A percentile compares a stretch with the other conserved stretches of the same genome.
These are phyloP conservation scores for Coleophora deauratella DNA, from an alignment of 2,888 invertebrate species.

Conservation along the genomic window DNA sequence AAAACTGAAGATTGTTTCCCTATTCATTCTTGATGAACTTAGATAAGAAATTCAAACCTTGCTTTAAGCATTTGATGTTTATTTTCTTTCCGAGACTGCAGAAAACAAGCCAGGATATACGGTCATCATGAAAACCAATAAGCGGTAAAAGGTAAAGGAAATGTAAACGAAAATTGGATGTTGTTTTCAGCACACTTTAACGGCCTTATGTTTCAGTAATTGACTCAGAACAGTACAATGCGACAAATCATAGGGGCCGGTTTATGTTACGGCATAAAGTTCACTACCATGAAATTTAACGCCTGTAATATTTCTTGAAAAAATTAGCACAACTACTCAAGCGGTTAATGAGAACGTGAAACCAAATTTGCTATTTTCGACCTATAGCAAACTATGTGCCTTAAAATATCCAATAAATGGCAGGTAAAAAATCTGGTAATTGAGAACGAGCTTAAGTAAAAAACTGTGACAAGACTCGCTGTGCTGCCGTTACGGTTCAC, in stretches of 20 bases:
- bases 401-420: constrained; percentile 55
- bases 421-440: constrained; percentile 46
- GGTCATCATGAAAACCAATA: background rate
- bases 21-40: no score
- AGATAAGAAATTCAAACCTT: no score
- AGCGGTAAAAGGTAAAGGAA: background rate
- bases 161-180: constrained; percentile 7
- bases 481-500: constrained; percentile 49
- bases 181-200: constrained; percentile 26
- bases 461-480: constrained; percentile 45
- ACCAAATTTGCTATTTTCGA: constrained; percentile 51
- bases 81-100: background rate
- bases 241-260: constrained; percentile 36
- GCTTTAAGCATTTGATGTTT: no score
- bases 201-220: constrained; percentile 44
- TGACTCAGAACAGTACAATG: constrained; percentile 29
- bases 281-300: constrained; percentile 56
- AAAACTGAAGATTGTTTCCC: no score
- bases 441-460: constrained; percentile 52
- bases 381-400: constrained; percentile 56
- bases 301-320: constrained; percentile 55
- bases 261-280: constrained; percentile 52
- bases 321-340: constrained; percentile 68
- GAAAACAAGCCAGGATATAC: background rate
- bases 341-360: constrained; percentile 68